These are phyloP conservation scores for Cyrtonyx montezumae DNA, from an alignment of 2,113 vertebrate genomes.

Conservation along the genomic window DNA sequence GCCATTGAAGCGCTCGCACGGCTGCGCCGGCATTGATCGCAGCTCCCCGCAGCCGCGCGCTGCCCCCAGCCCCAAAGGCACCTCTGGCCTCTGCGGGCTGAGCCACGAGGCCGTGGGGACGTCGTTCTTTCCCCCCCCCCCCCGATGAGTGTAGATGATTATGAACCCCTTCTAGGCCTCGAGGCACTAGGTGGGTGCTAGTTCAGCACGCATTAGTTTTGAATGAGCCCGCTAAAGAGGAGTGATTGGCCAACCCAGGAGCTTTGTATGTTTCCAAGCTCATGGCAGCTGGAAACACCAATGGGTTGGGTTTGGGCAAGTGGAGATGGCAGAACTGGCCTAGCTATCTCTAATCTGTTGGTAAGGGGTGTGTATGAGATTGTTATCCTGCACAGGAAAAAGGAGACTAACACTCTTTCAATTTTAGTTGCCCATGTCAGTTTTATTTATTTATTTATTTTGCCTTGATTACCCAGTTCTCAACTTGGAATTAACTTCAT, in stretches of 20 bases:
- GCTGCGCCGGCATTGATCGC: background rate
- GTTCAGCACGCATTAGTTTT: background rate
- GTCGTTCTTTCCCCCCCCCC: background rate
- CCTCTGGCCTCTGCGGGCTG: too few species aligned
- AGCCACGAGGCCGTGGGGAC: too few species aligned
- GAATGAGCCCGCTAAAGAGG: background rate
- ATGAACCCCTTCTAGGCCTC: background rate
- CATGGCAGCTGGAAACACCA: background rate
- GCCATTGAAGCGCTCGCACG: background rate
- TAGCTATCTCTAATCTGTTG: background rate
- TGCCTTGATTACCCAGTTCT: background rate
- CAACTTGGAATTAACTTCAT: background rate
- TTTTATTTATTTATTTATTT: background rate
- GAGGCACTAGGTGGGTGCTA: background rate
- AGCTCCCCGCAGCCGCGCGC: too few species aligned
- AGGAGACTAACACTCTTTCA: background rate
- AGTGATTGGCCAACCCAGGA: background rate
- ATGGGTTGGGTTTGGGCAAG: background rate
- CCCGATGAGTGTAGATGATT: background rate
- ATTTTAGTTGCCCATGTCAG: background rate
- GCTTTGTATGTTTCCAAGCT: background rate
- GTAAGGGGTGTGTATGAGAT: background rate
- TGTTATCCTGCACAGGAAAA: background rate
- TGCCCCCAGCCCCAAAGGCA: too few species aligned
- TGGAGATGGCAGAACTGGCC: background rate